Conservation (phyloP, 2,797 vertebrate genomes). For the Chromobotia macracanthus region DNA sequence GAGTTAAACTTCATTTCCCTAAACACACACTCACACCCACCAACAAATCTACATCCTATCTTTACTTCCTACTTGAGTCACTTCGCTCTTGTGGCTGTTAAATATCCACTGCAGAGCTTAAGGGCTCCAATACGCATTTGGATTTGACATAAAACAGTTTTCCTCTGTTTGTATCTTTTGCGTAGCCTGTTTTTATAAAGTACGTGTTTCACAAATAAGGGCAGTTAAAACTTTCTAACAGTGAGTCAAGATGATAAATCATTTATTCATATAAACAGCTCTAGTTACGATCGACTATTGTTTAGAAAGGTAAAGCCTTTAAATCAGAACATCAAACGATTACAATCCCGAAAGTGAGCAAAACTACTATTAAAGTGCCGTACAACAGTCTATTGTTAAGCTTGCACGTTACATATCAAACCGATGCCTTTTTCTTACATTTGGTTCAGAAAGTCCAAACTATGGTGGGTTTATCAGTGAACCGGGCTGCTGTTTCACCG, state of each 20-base stretch:
- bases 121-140: neutral
- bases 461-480: neutral
- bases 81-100: neutral
- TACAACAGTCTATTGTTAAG: neutral
- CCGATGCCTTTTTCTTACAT: constrained; percentile 18
- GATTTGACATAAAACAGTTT: neutral
- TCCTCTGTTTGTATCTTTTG: neutral
- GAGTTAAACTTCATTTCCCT: constrained; percentile 36
- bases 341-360: neutral
- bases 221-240: neutral
- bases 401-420: neutral
- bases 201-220: neutral
- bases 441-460: constrained; percentile 20
- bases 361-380: neutral
- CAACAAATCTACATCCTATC: neutral
- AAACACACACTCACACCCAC: constrained; percentile 36
- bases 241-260: neutral
- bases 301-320: neutral
- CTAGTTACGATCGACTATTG: neutral
- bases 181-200: neutral
- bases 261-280: neutral
- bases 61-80: constrained; percentile 34
- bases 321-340: neutral
- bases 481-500: constrained; percentile 8
- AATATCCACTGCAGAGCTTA: neutral